Base-by-base conservation (phyloP, 1,140 invertebrate species). In the Cyclargus thomasi region DNA sequence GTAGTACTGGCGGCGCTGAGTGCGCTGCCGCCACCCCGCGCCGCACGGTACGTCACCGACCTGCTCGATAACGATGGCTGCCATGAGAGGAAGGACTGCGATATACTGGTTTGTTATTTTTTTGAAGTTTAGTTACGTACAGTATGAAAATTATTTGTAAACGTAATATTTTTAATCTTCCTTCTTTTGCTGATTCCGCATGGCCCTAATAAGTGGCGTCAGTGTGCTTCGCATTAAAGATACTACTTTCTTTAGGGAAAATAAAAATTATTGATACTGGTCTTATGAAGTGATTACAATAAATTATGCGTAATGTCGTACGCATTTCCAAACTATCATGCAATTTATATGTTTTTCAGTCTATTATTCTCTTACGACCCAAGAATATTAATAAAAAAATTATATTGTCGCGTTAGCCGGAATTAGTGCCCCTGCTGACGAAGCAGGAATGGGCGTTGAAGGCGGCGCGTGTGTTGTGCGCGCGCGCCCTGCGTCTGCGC, bases 1-100 rank as follows among this genome's bases (percentile, higher is more conserved):
- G 83, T 94, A 4, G 92, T 92, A 5, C 79, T 94, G 71, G 91
- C 95, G 53, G 93, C 94, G 65, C 83, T 94, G 5, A 92, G 93
- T 36, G 91, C 91, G 7, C 83, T 96, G 65, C 85, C 93, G 2
- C 86, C 93, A 1, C 91, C 91, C 6, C 85, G 92, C 63, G 93
- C 94, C 16, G 92, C 94, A 16, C 92, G 92, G 66, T 94, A 94
- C 76, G 92, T 96, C 36, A 86, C 92, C 1, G 93, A 94, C 75
- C 88, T 97, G 67, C 85, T 97, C 11, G 92, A 93, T 35, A 91
- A 94, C 71, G 92, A 94, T 23, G 90, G 90, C 7, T 91, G 90
- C 69, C 90, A 91, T 53, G 84, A 91, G 73, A 82, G 83, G 70
- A 75, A 89, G 57, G 82, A 87, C 68, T 91, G 90, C 63, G 83